A percentile compares a stretch with the other conserved stretches of the same genome.
Conservation (phyloP, 2,113 vertebrate species). For the Setophaga kirtlandii region DNA sequence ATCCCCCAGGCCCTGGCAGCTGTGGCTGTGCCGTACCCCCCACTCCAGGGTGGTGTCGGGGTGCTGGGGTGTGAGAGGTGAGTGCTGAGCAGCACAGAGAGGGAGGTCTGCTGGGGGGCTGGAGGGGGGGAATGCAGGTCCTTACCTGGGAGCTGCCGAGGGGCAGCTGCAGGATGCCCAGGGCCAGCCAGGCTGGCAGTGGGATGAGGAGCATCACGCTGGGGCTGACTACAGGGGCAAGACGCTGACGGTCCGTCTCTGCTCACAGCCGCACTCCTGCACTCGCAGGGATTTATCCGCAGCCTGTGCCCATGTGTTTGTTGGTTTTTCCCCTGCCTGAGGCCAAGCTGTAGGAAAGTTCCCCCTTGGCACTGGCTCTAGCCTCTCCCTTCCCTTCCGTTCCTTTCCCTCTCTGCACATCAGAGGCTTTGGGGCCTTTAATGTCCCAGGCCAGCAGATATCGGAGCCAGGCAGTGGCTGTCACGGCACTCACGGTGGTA, state of each 20-base stretch:
- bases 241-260: accelerated
- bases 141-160: slow-evolving; percentile 17
- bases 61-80: background rate
- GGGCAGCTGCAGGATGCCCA: slow-evolving; percentile 35
- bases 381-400: background rate
- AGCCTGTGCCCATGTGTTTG: background rate
- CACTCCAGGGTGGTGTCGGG: accelerated
- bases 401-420: background rate
- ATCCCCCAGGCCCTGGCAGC: background rate
- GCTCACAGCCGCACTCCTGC: accelerated
- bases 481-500: background rate
- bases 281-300: background rate
- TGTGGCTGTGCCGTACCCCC: accelerated
- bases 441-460: slow-evolving; percentile 1
- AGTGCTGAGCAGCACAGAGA: background rate
- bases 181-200: background rate
- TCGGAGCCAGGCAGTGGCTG: background rate
- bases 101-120: background rate
- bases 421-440: slow-evolving; percentile 44
- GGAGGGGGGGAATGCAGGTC: background rate
- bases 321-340: slow-evolving; percentile 51
- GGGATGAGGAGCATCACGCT: background rate
- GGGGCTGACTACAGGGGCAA: background rate
- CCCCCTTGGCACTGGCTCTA: slow-evolving; percentile 30
- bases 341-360: slow-evolving; percentile 23